These are phyloP conservation scores for Endotricha flammealis DNA, from an alignment of 2,888 invertebrate species.

Conservation along the genomic window DNA sequence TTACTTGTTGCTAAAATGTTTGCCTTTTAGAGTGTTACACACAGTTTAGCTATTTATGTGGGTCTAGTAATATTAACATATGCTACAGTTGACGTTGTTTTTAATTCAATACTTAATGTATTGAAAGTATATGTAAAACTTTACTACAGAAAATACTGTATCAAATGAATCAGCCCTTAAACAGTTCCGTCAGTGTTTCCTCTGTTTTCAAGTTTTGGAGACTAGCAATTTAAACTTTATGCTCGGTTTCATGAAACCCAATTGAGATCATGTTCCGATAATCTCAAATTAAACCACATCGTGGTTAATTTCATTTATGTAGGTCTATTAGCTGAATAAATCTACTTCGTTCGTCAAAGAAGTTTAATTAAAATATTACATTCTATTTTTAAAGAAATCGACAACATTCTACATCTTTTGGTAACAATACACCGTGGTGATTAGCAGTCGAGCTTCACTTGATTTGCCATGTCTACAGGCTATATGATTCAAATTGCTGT, in stretches of 20 bases:
- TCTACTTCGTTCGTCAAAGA: no score
- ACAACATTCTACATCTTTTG: no score
- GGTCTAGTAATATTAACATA: conserved; percentile 18
- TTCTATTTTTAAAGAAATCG: no score
- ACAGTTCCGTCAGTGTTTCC: conserved; percentile 2
- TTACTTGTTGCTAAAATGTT: conserved; percentile 38
- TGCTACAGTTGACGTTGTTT: conserved; percentile 3
- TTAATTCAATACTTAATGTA: conserved; percentile 7
- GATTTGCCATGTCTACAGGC: no score
- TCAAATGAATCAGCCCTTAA: conserved; percentile 20
- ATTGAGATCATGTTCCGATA: conserved; percentile 3
- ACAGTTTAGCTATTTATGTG: no score
- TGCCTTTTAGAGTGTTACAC: no score
- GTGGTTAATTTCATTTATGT: not conserved
- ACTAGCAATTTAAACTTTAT: conserved; percentile 17
- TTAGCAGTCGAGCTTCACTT: no score
- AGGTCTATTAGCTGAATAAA: not conserved
- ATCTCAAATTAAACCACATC: not conserved
- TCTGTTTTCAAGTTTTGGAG: conserved; percentile 16
- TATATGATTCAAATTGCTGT: no score
- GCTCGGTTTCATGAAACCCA: conserved; percentile 11
- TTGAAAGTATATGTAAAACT: no score
- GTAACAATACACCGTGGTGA: no score
- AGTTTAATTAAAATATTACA: no score
- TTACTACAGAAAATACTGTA: no score